Conservation (phyloP, 2,113 vertebrate genomes). For the Bostrychus sinensis region DNA sequence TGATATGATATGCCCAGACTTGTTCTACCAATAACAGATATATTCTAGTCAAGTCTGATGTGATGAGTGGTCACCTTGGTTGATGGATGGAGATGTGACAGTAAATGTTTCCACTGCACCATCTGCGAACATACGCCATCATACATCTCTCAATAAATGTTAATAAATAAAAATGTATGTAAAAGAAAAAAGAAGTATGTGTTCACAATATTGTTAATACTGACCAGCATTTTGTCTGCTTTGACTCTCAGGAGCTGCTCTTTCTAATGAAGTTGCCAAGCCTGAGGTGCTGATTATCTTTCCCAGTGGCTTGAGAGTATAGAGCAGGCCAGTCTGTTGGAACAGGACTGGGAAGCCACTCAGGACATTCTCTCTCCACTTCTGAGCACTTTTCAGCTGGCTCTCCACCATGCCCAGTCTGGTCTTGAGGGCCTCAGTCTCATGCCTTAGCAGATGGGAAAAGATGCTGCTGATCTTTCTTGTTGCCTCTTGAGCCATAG, state of each 20-base stretch:
- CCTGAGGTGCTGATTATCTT: slow-evolving; percentile 17
- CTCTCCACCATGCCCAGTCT: slow-evolving; percentile 38
- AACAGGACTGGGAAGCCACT: slow-evolving; percentile 58
- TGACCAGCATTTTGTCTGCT: not conserved
- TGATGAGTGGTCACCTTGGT: slow-evolving; percentile 45
- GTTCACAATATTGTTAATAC: slow-evolving; percentile 1
- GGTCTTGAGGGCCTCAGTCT: slow-evolving; percentile 31
- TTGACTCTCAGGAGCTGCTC: not conserved
- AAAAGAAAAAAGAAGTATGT: too few species aligned
- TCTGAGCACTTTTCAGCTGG: slow-evolving; percentile 39
- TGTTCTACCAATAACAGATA: too few species aligned
- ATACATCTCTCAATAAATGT: not conserved
- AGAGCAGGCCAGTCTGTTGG: slow-evolving; percentile 44
- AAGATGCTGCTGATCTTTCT: slow-evolving; percentile 69
- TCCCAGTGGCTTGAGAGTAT: slow-evolving; percentile 48
- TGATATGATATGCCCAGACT: too few species aligned
- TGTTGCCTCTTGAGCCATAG: slow-evolving; percentile 62
- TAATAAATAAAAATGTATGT: not conserved
- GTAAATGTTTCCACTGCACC: not conserved
- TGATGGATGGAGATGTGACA: not conserved
- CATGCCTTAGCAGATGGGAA: slow-evolving; percentile 42
- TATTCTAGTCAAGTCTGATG: too few species aligned
- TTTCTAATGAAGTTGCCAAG: not conserved
- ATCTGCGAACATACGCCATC: slow-evolving; percentile 16
- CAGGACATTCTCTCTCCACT: slow-evolving; percentile 51